A percentile compares a stretch with the other conserved stretches of the same genome.
Conservation (phyloP, 2,888 invertebrate species). For the Trissolcus japonicus region DNA sequence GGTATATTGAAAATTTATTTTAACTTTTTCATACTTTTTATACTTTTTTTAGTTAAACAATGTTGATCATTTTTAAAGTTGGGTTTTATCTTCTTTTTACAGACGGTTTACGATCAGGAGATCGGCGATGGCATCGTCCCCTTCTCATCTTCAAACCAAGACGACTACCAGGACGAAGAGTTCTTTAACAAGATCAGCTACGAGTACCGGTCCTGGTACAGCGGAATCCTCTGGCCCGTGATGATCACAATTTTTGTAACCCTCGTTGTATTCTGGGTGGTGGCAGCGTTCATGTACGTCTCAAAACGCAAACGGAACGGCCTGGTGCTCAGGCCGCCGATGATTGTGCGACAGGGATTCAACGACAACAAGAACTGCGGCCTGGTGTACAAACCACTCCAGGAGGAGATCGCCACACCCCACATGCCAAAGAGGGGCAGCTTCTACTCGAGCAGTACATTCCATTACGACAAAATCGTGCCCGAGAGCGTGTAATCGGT, state of each 20-base stretch:
- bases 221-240: constrained; percentile 66
- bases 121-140: constrained; percentile 61
- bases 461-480: constrained; percentile 81
- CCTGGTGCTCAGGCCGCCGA: constrained; percentile 72
- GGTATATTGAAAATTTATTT: constrained; percentile 17
- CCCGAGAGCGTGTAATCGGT: constrained; percentile 79
- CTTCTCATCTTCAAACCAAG: constrained; percentile 66
- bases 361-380: constrained; percentile 83
- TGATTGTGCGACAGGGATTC: constrained; percentile 73
- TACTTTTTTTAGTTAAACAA: neutral
- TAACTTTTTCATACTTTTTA: too few relatives aligned
- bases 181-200: constrained; percentile 35
- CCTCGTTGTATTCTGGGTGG: constrained; percentile 63
- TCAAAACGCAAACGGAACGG: constrained; percentile 68
- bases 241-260: constrained; percentile 64
- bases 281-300: constrained; percentile 64
- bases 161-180: constrained; percentile 65
- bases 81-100: neutral
- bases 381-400: constrained; percentile 86
- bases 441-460: constrained; percentile 81
- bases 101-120: constrained; percentile 35
- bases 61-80: too few relatives aligned
- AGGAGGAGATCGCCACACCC: constrained; percentile 85
- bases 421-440: constrained; percentile 80
- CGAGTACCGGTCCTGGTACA: constrained; percentile 65